Evolutionary conservation across 2,113 vertebrate genomes (phyloP).

Genomic region (Fukomys damarensis): DNA sequence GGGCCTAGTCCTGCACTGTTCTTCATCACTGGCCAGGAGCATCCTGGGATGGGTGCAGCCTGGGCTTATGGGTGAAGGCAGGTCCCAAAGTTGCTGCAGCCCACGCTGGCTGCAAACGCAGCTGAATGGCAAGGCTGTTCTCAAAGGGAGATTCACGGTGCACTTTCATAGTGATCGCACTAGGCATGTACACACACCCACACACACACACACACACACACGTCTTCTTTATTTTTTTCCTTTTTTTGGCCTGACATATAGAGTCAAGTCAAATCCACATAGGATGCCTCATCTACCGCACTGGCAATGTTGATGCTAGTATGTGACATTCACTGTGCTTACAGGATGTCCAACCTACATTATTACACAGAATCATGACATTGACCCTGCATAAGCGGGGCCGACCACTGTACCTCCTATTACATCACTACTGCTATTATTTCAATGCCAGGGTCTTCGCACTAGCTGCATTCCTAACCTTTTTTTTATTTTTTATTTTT

Average conservation of each 20-base stretch:
- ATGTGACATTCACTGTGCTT: neutral
- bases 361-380: neutral
- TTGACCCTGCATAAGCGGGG: neutral
- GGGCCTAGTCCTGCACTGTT: too few relatives aligned
- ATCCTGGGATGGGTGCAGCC: neutral
- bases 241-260: neutral
- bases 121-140: neutral
- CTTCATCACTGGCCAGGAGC: neutral
- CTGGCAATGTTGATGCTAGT: accelerated
- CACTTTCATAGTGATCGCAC: neutral
- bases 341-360: neutral
- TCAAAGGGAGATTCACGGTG: neutral
- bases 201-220: accelerated
- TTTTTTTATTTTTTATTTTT: neutral
- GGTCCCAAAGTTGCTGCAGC: neutral
- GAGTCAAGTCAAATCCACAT: neutral
- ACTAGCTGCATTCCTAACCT: neutral
- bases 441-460: neutral
- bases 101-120: neutral
- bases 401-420: neutral
- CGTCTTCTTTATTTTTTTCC: neutral
- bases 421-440: neutral
- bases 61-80: neutral
- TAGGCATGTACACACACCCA: accelerated
- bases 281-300: neutral